phyloP scores from a whole-genome alignment of 2,888 invertebrate species.

The Eupithecia subumbrata region DNA sequence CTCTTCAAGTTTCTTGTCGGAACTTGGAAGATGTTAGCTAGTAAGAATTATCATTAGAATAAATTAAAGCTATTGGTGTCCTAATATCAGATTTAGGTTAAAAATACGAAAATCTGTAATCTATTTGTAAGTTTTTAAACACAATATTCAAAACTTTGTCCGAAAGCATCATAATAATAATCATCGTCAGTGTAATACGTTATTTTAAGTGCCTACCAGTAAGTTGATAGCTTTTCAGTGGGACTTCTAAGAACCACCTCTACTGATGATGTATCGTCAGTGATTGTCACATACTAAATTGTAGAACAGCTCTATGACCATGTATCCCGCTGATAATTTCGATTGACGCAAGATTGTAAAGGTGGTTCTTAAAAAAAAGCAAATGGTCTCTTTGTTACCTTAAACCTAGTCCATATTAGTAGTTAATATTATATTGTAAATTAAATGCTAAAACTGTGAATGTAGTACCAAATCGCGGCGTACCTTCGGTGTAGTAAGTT shows the following conservation, averaged over 20 bases:
- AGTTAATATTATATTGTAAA: slow-evolving; percentile 69
- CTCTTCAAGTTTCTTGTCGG: slow-evolving; percentile 20
- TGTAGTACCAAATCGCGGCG: slow-evolving; percentile 19
- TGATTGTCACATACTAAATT: background rate
- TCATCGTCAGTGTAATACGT: background rate
- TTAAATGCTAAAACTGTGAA: slow-evolving; percentile 47
- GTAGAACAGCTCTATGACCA: background rate
- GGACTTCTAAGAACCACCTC: background rate
- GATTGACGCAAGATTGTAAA: background rate
- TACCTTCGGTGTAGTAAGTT: slow-evolving; percentile 50
- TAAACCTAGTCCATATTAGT: slow-evolving; percentile 75
- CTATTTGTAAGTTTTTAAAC: slow-evolving; percentile 17
- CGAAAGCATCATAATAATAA: background rate
- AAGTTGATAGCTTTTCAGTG: background rate
- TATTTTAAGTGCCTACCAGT: background rate
- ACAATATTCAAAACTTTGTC: background rate
- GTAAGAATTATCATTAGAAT: slow-evolving; percentile 43
- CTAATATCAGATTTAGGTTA: slow-evolving; percentile 39
- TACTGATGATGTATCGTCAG: background rate
- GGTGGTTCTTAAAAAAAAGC: slow-evolving; percentile 35
- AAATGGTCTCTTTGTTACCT: slow-evolving; percentile 71
- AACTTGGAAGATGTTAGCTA: slow-evolving; percentile 26
- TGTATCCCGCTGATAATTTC: background rate
- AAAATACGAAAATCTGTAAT: background rate
- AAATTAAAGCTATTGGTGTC: slow-evolving; percentile 44